phyloP scores from a whole-genome alignment of 2,113 vertebrate genomes.

The Phainopepla nitens region DNA sequence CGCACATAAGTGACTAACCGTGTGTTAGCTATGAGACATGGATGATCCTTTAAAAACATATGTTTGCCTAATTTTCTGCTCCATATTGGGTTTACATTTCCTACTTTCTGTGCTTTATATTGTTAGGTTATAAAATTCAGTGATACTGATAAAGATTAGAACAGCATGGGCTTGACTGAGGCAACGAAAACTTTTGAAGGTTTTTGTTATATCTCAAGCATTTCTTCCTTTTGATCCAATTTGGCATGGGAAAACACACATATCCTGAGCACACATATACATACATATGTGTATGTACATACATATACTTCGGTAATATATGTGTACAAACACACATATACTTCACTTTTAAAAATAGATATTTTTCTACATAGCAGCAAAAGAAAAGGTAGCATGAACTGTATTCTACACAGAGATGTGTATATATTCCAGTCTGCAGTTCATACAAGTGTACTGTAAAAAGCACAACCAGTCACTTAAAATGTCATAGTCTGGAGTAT shows the following conservation, averaged over 20 bases:
- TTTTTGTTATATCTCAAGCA: not conserved
- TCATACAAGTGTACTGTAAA: not conserved
- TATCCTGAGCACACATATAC: not conserved
- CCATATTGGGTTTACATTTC: not conserved
- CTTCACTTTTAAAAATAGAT: not conserved
- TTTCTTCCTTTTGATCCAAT: not conserved
- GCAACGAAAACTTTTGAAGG: not conserved
- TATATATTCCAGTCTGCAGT: not conserved
- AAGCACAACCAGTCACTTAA: constrained; percentile 38
- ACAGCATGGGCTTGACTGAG: not conserved
- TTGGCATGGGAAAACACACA: not conserved
- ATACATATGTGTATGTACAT: too few relatives aligned
- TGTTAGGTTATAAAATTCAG: not conserved
- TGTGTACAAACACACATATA: too few relatives aligned
- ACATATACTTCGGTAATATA: too few relatives aligned
- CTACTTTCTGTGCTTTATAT: not conserved
- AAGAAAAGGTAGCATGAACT: not conserved
- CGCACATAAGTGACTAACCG: not conserved
- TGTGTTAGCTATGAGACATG: not conserved
- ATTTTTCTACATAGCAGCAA: not conserved
- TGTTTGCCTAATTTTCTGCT: not conserved
- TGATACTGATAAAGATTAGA: not conserved
- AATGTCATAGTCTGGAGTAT: constrained; percentile 30
- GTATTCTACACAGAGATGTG: not conserved
- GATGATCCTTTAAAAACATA: not conserved